phyloP scores from a whole-genome alignment of 2,888 invertebrate species.

The Neoscelio sp. region DNA sequence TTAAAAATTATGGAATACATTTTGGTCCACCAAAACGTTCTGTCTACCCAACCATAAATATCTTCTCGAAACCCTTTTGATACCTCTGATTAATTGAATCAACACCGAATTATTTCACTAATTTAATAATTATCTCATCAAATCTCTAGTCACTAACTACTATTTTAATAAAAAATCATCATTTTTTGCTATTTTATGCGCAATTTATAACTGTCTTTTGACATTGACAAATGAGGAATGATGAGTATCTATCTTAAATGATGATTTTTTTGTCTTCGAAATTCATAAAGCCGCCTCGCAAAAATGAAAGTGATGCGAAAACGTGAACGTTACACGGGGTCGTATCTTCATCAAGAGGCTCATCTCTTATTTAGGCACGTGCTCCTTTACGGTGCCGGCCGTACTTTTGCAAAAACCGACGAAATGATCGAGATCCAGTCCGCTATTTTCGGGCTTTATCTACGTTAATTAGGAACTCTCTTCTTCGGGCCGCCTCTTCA shows the following conservation, averaged over 20 bases:
- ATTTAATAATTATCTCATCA: slow-evolving; percentile 28
- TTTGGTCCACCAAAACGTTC: neutral
- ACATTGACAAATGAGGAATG: slow-evolving; percentile 49
- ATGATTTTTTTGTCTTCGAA: slow-evolving; percentile 46
- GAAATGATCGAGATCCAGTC: slow-evolving; percentile 42
- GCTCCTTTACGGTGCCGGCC: slow-evolving; percentile 49
- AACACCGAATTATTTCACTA: slow-evolving; percentile 26
- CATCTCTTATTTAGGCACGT: slow-evolving; percentile 60
- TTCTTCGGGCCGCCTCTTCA: slow-evolving; percentile 57
- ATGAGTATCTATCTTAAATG: slow-evolving; percentile 49
- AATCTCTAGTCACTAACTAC: slow-evolving; percentile 3
- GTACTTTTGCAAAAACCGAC: slow-evolving; percentile 23
- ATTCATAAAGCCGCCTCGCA: slow-evolving; percentile 33
- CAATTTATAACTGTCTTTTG: slow-evolving; percentile 41
- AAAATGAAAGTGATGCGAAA: slow-evolving; percentile 61
- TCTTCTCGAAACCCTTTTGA: neutral
- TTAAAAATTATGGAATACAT: too few relatives aligned
- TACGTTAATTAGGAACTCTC: slow-evolving; percentile 71
- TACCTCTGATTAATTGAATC: slow-evolving; percentile 30
- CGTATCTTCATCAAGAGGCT: slow-evolving; percentile 33
- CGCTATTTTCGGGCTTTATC: slow-evolving; percentile 72
- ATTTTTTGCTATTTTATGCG: slow-evolving; percentile 40
- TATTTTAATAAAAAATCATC: slow-evolving; percentile 49
- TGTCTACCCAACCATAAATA: neutral
- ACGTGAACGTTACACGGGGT: slow-evolving; percentile 28